Conservation (phyloP, 2,888 invertebrate species). For the Mesorhabditis sp. region DNA sequence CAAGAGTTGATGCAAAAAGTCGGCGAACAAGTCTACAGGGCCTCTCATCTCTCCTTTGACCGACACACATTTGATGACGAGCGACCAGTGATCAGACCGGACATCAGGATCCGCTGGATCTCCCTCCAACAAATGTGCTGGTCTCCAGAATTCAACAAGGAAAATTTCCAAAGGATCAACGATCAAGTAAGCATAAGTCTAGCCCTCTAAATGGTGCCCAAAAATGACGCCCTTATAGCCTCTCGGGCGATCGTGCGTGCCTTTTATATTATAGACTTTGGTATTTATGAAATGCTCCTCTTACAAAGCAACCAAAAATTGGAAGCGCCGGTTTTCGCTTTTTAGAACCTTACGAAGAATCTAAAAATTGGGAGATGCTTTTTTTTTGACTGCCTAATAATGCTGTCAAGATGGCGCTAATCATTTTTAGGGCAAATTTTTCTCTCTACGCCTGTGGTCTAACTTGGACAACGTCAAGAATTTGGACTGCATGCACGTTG, state of each 20-base stretch:
- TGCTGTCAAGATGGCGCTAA: no score
- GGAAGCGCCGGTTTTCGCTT: no score
- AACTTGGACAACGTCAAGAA: conserved; percentile 49
- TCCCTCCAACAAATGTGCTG: conserved; percentile 55
- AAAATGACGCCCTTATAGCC: no score
- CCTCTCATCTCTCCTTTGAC: conserved; percentile 53
- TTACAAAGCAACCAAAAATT: no score
- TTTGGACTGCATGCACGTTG: conserved; percentile 55
- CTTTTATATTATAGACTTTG: no score
- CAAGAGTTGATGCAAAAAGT: conserved; percentile 52
- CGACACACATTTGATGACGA: conserved; percentile 51
- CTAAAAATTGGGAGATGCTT: no score
- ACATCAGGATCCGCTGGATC: conserved; percentile 49
- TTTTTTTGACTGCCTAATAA: no score
- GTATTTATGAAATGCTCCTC: no score
- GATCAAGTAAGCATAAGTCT: conserved; percentile 34
- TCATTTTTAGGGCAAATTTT: conserved; percentile 45
- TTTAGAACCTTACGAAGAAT: no score
- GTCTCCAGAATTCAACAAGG: conserved; percentile 48
- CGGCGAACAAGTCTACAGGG: conserved; percentile 39
- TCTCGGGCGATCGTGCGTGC: no score
- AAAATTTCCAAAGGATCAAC: conserved; percentile 43
- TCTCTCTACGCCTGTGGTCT: conserved; percentile 51
- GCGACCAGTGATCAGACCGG: conserved; percentile 46
- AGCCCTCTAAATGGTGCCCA: no score